phyloP scores from a whole-genome alignment of 2,797 vertebrate genomes.

The Myotis myotis region DNA sequence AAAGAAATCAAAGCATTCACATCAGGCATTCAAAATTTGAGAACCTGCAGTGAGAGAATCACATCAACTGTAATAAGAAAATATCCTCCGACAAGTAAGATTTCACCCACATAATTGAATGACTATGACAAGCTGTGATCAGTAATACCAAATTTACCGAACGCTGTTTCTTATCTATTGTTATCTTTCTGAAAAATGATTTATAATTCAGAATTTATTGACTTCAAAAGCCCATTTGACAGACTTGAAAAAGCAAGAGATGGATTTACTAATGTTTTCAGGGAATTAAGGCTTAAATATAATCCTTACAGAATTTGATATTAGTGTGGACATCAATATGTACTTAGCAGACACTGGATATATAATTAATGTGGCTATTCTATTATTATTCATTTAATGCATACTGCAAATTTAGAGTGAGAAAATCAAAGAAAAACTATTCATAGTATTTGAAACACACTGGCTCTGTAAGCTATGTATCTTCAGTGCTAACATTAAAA shows the following conservation, averaged over 20 bases:
- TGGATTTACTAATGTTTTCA: not conserved
- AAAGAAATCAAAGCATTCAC: conserved; percentile 60
- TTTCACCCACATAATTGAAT: conserved; percentile 38
- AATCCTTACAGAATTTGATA: not conserved
- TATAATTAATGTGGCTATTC: not conserved
- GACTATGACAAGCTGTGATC: conserved; percentile 48
- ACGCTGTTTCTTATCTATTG: conserved; percentile 19
- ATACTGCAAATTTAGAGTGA: not conserved
- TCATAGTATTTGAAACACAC: conserved; percentile 45
- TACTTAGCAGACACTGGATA: not conserved
- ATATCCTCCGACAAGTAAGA: conserved; percentile 46
- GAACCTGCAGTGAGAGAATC: not conserved
- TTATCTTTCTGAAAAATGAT: conserved; percentile 7
- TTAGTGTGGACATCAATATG: not conserved
- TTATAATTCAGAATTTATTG: conserved; percentile 22
- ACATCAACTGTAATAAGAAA: conserved; percentile 28
- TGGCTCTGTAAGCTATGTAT: not conserved
- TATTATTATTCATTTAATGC: not conserved
- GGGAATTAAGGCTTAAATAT: not conserved
- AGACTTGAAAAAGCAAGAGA: not conserved
- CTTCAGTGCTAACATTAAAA: not conserved
- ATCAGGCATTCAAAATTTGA: conserved; percentile 34
- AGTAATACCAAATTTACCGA: conserved; percentile 21
- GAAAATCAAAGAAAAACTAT: conserved; percentile 15
- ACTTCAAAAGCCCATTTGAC: conserved; percentile 18